phyloP scores from a whole-genome alignment of 2,888 invertebrate species.

The Petrolisthes cinctipes region DNA sequence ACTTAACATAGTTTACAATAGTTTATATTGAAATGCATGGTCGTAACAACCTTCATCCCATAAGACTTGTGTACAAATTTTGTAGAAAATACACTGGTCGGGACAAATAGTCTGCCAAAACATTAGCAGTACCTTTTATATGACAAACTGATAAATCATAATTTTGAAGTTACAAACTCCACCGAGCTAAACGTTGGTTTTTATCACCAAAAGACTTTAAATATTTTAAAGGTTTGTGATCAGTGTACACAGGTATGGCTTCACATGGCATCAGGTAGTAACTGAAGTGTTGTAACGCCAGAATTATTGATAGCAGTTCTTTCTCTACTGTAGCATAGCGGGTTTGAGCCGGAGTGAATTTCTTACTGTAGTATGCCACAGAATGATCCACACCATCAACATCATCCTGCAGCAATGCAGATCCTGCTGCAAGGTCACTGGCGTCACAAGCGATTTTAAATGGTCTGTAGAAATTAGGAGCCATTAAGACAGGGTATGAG shows the following conservation, averaged over 20 bases:
- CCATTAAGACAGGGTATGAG: not conserved
- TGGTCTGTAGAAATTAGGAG: constrained; percentile 2
- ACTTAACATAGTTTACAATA: no score
- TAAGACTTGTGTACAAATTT: no score
- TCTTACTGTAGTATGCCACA: not conserved
- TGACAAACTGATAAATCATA: no score
- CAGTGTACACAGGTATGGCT: not conserved
- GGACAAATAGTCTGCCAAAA: no score
- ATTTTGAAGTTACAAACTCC: not conserved
- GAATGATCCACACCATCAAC: not conserved
- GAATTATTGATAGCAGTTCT: not conserved
- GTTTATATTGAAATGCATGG: no score
- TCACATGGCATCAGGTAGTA: not conserved
- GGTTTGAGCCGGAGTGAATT: not conserved
- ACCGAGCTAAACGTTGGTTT: not conserved
- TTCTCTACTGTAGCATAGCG: not conserved
- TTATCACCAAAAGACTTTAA: not conserved
- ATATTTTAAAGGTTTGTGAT: not conserved
- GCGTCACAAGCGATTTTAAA: not conserved
- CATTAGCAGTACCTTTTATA: no score
- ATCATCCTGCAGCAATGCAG: constrained; percentile 1
- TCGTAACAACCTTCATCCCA: no score
- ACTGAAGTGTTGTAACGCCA: not conserved
- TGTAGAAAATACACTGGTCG: no score
- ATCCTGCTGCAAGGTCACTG: not conserved